Percentiles rank a stretch among this genome's conserved stretches.
Conservation (phyloP, 2,888 invertebrate genomes). For the Papilio gigon region DNA sequence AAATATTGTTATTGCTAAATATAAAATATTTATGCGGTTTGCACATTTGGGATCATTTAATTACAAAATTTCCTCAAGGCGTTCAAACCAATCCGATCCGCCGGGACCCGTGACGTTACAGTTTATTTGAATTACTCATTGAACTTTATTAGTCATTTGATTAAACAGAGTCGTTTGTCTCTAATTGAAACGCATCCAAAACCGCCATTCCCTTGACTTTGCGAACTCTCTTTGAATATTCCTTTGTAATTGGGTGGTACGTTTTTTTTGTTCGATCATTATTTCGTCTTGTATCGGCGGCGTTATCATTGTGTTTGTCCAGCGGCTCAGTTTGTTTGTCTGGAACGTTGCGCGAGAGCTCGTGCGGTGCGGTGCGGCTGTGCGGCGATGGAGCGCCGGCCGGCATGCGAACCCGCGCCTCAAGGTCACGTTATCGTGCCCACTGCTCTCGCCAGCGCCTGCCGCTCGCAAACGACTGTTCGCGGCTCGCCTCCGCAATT, state of each 20-base stretch:
- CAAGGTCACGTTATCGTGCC: constrained; percentile 82
- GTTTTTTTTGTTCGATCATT: constrained; percentile 39
- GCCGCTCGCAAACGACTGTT: constrained; percentile 50
- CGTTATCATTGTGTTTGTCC: constrained; percentile 63
- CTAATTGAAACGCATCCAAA: constrained; percentile 76
- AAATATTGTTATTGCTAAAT: neutral
- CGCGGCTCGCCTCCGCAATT: constrained; percentile 46
- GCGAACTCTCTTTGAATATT: constrained; percentile 49
- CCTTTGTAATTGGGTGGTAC: constrained; percentile 35
- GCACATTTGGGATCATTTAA: constrained; percentile 18
- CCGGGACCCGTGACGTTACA: constrained; percentile 62
- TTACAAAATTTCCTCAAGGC: constrained; percentile 44
- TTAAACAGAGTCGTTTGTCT: constrained; percentile 61
- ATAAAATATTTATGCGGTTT: constrained; percentile 10
- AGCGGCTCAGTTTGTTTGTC: constrained; percentile 74
- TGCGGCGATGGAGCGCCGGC: constrained; percentile 61
- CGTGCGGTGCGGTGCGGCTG: constrained; percentile 58
- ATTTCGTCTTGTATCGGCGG: constrained; percentile 51
- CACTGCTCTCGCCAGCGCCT: constrained; percentile 78
- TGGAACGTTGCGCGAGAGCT: constrained; percentile 75
- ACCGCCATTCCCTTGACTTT: constrained; percentile 51
- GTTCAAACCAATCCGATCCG: constrained; percentile 45
- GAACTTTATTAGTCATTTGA: constrained; percentile 74
- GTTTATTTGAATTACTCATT: constrained; percentile 76
- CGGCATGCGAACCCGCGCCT: constrained; percentile 72